Evolutionary conservation across 1,140 invertebrate genomes (phyloP), one percentile per base, ranked within the genome.

Genomic region (Drosophila punjabiensis): DNA sequence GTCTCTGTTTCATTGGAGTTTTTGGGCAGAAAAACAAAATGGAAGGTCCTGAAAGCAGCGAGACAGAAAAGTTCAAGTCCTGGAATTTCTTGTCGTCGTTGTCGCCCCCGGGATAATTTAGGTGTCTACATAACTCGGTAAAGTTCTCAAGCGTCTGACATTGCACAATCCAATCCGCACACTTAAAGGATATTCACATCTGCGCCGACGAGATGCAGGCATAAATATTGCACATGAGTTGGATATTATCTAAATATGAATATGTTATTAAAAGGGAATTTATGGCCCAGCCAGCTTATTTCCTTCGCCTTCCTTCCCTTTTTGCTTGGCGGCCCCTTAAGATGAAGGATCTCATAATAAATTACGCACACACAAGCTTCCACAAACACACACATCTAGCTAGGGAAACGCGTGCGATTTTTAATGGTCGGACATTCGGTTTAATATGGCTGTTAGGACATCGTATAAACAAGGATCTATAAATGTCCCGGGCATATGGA

Each of bases 211-310:
- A 56, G 68, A 67, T 68, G 50, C 77, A 50, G 18, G 53, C 43
- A 69, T 74, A 41, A 76, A 74, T 68, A 81, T 66, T 62, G 74
- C 67, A 82, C 62, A 62, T 53, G 47, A 74, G 71, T 66, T 59
- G 58, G 79, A 85, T 73, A 79, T 79, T 76, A 89, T 88, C 84
- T 81, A 73, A 89, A 89, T 89, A 81, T 88, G 67, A 85, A 88
- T 89, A 88, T 88, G 66, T 85, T 88, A 88, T 85, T 85, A 81
- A 85, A 73, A 69, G 43, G 37, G 64, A 79, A 88, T 89, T 88
- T 88, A 88, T 89, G 70, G 58, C 48, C 50, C 62, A 61, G 65
- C 16, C 58, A 70, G 55, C 45, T 62, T 73, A 61, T 59, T 52
- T 45, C 59, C 47, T 60, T 59, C 11, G 10, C 55, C 24, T 3